Evolutionary conservation across 2,113 vertebrate genomes (phyloP).

Genomic region (Chrysemys picta): DNA sequence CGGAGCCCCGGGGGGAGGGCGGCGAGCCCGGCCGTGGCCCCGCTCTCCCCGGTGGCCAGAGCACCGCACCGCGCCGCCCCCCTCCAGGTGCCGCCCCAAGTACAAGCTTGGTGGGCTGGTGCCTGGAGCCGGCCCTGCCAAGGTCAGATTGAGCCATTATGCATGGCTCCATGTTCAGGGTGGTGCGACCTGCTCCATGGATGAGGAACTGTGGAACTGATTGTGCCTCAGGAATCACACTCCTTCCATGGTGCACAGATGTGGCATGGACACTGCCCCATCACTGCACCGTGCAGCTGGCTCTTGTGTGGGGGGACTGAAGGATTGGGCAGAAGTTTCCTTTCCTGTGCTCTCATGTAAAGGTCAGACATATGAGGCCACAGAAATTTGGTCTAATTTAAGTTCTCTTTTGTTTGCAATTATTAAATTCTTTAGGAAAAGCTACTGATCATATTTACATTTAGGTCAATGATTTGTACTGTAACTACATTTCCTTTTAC

Average conservation of each 20-base stretch:
- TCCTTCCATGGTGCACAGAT: not conserved
- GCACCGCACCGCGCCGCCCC: too few relatives aligned
- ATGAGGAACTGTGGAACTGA: not conserved
- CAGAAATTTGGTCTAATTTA: not conserved
- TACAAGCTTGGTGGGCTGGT: too few relatives aligned
- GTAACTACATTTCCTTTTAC: not conserved
- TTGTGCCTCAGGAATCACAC: not conserved
- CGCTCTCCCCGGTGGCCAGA: too few relatives aligned
- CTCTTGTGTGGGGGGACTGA: not conserved
- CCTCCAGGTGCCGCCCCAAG: too few relatives aligned
- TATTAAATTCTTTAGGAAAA: not conserved
- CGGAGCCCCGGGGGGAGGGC: too few relatives aligned
- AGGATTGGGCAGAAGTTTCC: not conserved
- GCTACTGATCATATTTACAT: not conserved
- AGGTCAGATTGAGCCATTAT: not conserved
- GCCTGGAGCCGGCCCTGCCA: too few relatives aligned
- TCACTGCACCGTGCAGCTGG: not conserved
- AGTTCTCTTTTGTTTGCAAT: not conserved
- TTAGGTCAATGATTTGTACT: not conserved
- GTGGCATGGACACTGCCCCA: not conserved
- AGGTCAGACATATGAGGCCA: not conserved
- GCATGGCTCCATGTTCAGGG: not conserved
- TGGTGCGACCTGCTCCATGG: not conserved
- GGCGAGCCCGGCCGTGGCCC: too few relatives aligned
- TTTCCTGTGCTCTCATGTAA: not conserved